Base-by-base conservation (phyloP, 2,113 vertebrate species). In the Xenus cinereus region DNA sequence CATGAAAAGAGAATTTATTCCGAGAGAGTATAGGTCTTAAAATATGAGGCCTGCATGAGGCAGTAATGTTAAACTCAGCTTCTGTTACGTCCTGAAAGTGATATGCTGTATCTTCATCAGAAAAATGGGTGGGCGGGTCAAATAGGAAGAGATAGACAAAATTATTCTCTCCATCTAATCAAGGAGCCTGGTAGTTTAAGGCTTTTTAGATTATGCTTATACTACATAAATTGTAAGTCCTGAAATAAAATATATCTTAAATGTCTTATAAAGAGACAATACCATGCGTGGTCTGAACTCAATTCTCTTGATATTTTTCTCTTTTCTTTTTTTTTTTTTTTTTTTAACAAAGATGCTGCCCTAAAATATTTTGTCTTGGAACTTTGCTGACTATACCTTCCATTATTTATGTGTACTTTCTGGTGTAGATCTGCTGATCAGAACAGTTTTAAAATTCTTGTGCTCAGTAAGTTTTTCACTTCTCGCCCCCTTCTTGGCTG, bases 281-380 rank as follows among this genome's bases (percentile, higher is more conserved):
- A 72, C 9, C 7, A 46, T n/a, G 6, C 12, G 7, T 26, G 11
- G 12, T 7, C 27, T 7, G 1, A 84, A 46, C 23, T 77, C 5
- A 54, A 3, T 13, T 53, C 5, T 64, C 32, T 35, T 0, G 0
- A 8, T 14, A 6, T 7, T n/a, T 69, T 32, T 8, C 1, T 7
- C 7, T 13, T 51, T 20, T 56, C 32, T 19, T 20, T 19, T 46
- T 48, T 22, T 48, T 48, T 16, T 60, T 14, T 30, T 30, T 37
- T 35, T 14, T 20, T 59, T 4, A 60, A 46, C 12, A 68, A 68
- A 84, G 17, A 8, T 77, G 2, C 2, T 84, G 4, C 9, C 43
- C 15, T 39, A 35, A 43, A 50, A 37, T 53, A 12, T 18, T 68
- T 6, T 48, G 3, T 39, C 30, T 72, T 77, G 4, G 67, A 17